Base-by-base conservation (phyloP, 1,140 invertebrate species). In the Panonychus citri region DNA sequence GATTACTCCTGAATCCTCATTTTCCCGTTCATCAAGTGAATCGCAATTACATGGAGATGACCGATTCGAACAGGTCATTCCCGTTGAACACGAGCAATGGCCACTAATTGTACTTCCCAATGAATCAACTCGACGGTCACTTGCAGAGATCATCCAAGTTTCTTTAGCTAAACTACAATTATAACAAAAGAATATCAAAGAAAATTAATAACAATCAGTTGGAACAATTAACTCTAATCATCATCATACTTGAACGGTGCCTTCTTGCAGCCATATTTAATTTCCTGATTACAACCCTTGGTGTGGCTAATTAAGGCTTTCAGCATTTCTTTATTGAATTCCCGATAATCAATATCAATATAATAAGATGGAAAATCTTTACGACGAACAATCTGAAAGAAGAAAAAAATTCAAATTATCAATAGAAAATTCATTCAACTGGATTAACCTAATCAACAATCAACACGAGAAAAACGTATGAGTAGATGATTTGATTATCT, bases 221-320 rank as follows among this genome's bases (percentile, higher is more conserved):
- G 24, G 3, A n/a, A 26, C 28, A 27, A 27, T 28, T 2, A 7
- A 26, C 26, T 34, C 0, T 21, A n/a, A 42, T 8, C 12, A 27
- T 24, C 17, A 19, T 53, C 46, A 51, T 62, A 66, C 65, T 61
- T 83, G 52, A 90, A 69, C 17, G 83, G 85, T 10, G 84, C 83
- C 69, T 83, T 82, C 63, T 82, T 82, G 63, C 88, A 94, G 60
- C 89, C 83, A 64, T 90, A 94, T 64, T 85, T 85, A 26, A 93
- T 81, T 62, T 84, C 80, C 66, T 93, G 88, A 55, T 81, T 81
- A 34, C 88, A 94, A 65, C 82, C 81, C 39, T 86, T 73, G 0
- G 87, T 91, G 66, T 85, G 83, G 0, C 80, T 81, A 30, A 90
- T 87, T 42, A 94, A 69, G 64, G 85, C 81, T 64, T 86, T 82